phyloP scores from a whole-genome alignment of 1,140 invertebrate genomes.

The Pseudoatta argentina region DNA sequence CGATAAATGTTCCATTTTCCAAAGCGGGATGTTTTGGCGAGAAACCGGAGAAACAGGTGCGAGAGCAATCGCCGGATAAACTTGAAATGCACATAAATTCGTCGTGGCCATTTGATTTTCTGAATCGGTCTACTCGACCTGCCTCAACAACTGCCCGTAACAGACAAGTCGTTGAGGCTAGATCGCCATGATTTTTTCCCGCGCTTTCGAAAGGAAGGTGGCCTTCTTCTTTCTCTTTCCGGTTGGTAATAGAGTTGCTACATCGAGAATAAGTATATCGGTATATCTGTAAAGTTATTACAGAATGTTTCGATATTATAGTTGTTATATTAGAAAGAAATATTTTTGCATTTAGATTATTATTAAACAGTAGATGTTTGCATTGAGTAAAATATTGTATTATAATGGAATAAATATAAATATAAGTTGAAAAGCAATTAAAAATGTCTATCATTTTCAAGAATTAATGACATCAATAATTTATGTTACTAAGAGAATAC shows the following conservation, averaged over 20 bases:
- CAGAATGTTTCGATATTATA: neutral
- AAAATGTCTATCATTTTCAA: neutral
- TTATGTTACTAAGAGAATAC: neutral
- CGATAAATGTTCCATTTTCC: slow-evolving; percentile 14
- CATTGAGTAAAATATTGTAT: neutral
- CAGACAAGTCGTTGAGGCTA: slow-evolving; percentile 15
- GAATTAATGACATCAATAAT: slow-evolving; percentile 25
- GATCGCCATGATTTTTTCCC: slow-evolving; percentile 28
- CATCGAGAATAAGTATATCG: no score
- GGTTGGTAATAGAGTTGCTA: neutral
- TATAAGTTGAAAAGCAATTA: neutral
- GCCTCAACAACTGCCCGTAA: slow-evolving; percentile 35
- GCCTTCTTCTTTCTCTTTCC: neutral
- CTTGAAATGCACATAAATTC: slow-evolving; percentile 62
- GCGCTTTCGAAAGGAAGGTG: slow-evolving; percentile 25
- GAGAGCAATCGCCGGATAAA: slow-evolving; percentile 6
- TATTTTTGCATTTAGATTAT: neutral
- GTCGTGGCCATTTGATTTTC: slow-evolving; percentile 54
- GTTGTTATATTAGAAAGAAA: neutral
- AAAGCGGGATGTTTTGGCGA: slow-evolving; percentile 6
- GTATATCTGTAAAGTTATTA: neutral
- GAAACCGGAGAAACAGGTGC: slow-evolving; percentile 56
- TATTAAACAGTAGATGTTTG: neutral
- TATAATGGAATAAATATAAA: neutral
- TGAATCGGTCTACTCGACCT: slow-evolving; percentile 31